A percentile compares a stretch with the other conserved stretches of the same genome.
phyloP scores from a whole-genome alignment of 2,113 vertebrate species.

The Pseudopodoces humilis region DNA sequence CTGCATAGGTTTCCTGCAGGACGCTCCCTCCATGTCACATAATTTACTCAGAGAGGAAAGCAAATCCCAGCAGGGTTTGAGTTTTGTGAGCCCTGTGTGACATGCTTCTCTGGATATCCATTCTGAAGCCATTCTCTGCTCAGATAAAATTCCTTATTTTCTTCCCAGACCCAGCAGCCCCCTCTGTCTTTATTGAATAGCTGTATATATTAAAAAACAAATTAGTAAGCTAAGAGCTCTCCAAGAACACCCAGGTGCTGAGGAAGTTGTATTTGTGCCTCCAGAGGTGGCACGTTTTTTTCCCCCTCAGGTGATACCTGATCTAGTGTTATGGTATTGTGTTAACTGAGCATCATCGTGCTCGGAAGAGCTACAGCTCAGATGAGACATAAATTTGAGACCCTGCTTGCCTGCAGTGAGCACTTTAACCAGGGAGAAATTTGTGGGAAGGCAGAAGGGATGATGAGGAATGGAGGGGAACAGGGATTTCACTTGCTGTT shows the following conservation, averaged over 20 bases:
- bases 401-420: neutral
- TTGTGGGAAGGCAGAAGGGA: neutral
- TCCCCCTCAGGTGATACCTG: neutral
- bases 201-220: constrained; percentile 7
- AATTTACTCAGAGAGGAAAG: constrained; percentile 3
- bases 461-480: neutral
- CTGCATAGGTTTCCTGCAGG: constrained; percentile 39
- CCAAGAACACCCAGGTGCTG: constrained; percentile 31
- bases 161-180: neutral
- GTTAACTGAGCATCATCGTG: neutral
- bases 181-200: neutral
- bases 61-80: neutral
- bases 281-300: neutral
- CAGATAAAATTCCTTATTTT: neutral
- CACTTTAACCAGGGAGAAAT: neutral
- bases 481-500: neutral
- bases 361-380: neutral
- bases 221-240: constrained; percentile 3
- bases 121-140: neutral
- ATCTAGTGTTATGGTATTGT: neutral
- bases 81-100: neutral
- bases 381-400: neutral
- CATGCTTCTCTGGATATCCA: neutral
- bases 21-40: neutral
- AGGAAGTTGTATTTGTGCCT: constrained; percentile 12